phyloP scores from a whole-genome alignment of 2,888 invertebrate species.

The Megastigmus dorsalis region DNA sequence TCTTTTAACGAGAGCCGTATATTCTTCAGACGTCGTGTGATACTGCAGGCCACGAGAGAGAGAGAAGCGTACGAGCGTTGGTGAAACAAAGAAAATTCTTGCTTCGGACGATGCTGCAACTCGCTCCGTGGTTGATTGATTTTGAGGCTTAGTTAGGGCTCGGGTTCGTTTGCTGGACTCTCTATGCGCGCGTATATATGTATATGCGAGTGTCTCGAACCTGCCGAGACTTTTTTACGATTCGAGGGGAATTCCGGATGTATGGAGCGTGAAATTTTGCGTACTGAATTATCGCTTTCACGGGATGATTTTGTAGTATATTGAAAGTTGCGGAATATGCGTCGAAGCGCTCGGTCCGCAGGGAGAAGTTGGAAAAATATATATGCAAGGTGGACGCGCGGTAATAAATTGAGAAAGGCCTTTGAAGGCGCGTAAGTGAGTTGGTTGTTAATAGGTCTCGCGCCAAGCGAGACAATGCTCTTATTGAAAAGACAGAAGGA shows the following conservation, averaged over 20 bases:
- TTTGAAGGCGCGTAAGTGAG: no score
- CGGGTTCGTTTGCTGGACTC: neutral
- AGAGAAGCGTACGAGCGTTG: neutral
- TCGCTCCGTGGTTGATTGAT: constrained; percentile 18
- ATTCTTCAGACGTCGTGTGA: constrained; percentile 32
- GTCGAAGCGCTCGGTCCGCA: no score
- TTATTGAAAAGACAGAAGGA: neutral
- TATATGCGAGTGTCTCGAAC: neutral
- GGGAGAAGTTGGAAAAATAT: no score
- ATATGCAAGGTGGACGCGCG: no score
- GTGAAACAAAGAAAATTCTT: constrained; percentile 39
- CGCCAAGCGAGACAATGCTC: no score
- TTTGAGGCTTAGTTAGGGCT: neutral
- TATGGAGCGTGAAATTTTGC: neutral
- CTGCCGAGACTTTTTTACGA: neutral
- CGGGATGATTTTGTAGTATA: neutral
- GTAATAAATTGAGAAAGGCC: no score
- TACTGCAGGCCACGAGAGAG: neutral
- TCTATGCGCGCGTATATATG: no score
- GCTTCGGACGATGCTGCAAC: no score
- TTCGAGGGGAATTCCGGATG: neutral
- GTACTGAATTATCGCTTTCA: neutral
- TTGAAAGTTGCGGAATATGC: no score
- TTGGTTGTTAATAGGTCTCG: no score
- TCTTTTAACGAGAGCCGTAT: constrained; percentile 46